Evolutionary conservation across 2,888 invertebrate genomes (phyloP), one percentile per base, ranked within the genome.

Genomic region (Drosophila koepferae): DNA sequence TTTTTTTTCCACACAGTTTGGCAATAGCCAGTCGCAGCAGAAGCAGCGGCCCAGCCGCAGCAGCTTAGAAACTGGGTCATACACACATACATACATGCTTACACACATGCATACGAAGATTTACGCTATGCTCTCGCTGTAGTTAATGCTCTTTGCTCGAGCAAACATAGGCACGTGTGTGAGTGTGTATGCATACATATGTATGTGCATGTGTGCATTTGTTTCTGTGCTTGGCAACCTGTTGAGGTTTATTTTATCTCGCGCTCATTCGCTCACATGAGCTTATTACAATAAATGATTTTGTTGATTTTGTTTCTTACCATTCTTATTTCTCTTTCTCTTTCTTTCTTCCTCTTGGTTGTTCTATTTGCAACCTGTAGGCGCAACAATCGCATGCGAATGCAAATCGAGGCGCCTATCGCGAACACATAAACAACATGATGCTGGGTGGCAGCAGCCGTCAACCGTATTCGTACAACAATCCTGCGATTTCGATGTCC

Each of bases 401-500:
- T 63, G 89, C 86, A 8, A 86, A 81, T 48, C 86, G 90, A n/a
- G 88, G 88, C 63, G 65, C 79, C 49, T 92, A 91, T 61, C 86
- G 92, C 10, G 92, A 89, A 56, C 92, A 92, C 44, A 86, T 92
- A 71, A 92, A 91, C 64, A 92, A 91, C 77, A 84, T 92, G 40
- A 89, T 92, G 79, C 81, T 92, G 40, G 79, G 88, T 69, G 81
- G 89, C 40, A 90, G 86, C 72, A 89, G 87, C 70, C 90, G 92
- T 0, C 92, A 91, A 58, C 82, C 88, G 8, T 92, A 92, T 74
- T 81, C 91, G 48, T 91, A 91, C 41, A 92, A 91, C 61, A 92
- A 92, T 85, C 90, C 92, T 78, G 91, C 92, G 65, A 92, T 92
- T 70, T 92, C 93, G 41, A 92, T 92, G 92, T 92, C 92, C 65